Percentiles rank a stretch among this genome's conserved stretches.
Evolutionary conservation across 1,140 invertebrate genomes (phyloP).

Genomic region (Philopotamus ludificatus): DNA sequence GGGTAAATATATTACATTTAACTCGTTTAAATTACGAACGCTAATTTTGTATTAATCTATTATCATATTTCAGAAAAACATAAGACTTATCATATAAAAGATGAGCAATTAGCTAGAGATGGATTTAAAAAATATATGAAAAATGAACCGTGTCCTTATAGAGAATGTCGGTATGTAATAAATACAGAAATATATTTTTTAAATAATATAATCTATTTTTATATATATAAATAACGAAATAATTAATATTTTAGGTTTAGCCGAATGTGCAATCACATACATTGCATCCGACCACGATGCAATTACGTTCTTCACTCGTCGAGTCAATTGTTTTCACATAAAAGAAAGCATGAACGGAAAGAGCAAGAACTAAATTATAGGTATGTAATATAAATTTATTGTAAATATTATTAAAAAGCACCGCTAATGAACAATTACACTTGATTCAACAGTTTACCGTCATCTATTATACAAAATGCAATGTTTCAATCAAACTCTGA

Average conservation of each 20-base stretch:
- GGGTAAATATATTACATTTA: slow-evolving; percentile 77
- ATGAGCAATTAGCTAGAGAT: slow-evolving; percentile 91
- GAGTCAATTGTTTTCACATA: slow-evolving; percentile 96
- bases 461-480: slow-evolving; percentile 52
- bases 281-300: slow-evolving; percentile 94
- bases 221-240: slow-evolving; percentile 2
- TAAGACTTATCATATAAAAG: slow-evolving; percentile 97
- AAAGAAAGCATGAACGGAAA: slow-evolving; percentile 93
- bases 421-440: not conserved
- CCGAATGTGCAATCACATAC: slow-evolving; percentile 95
- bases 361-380: slow-evolving; percentile 71
- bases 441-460: slow-evolving; percentile 47
- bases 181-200: no score
- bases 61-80: slow-evolving; percentile 83
- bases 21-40: slow-evolving; percentile 14
- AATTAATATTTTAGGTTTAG: slow-evolving; percentile 64
- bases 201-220: not conserved
- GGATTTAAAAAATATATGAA: slow-evolving; percentile 99
- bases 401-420: slow-evolving; percentile 8
- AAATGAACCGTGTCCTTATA: slow-evolving; percentile 89
- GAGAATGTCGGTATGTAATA: slow-evolving; percentile 67
- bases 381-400: slow-evolving; percentile 40
- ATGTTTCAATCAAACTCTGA: slow-evolving; percentile 53
- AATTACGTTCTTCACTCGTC: slow-evolving; percentile 95
- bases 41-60: not conserved